These are phyloP conservation scores for Stigmatopora nigra DNA, from an alignment of 2,113 vertebrate species.

Conservation along the genomic window DNA sequence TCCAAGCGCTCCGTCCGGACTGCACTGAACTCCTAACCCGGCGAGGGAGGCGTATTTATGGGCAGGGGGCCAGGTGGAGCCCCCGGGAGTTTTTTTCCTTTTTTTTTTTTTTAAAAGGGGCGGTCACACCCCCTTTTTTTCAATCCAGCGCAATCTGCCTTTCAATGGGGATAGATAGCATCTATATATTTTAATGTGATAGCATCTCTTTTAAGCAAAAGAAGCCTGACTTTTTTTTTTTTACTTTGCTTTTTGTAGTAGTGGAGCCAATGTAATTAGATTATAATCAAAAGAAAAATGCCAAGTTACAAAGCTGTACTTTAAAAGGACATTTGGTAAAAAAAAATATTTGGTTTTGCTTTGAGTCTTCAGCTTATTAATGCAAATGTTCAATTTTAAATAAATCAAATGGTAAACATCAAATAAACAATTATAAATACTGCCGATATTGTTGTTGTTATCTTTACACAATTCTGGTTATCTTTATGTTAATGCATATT, in stretches of 20 bases:
- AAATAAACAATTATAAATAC: too few relatives aligned
- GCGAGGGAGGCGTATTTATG: slow-evolving; percentile 67
- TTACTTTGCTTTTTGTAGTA: not conserved
- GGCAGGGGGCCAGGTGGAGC: slow-evolving; percentile 48
- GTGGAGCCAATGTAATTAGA: not conserved
- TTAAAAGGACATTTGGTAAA: not conserved
- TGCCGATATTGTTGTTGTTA: too few relatives aligned
- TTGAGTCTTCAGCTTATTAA: not conserved
- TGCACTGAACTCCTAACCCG: slow-evolving; percentile 17
- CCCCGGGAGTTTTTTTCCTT: slow-evolving; percentile 36
- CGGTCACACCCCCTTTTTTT: slow-evolving; percentile 45
- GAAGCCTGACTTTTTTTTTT: not conserved
- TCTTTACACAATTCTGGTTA: too few relatives aligned
- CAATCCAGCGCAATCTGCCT: slow-evolving; percentile 24
- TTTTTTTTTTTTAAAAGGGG: slow-evolving; percentile 3
- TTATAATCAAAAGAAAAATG: not conserved
- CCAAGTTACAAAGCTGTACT: not conserved
- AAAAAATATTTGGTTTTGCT: not conserved
- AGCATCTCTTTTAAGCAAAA: slow-evolving; percentile 1
- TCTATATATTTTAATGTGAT: not conserved
- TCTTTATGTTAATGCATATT: too few relatives aligned
- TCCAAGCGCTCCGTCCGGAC: slow-evolving; percentile 50
- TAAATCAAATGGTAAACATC: not conserved
- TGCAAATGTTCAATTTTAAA: not conserved
- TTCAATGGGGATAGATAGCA: slow-evolving; percentile 39